These are phyloP conservation scores for Zaprionus vittiger DNA, from an alignment of 1,140 invertebrate genomes.

Conservation along the genomic window DNA sequence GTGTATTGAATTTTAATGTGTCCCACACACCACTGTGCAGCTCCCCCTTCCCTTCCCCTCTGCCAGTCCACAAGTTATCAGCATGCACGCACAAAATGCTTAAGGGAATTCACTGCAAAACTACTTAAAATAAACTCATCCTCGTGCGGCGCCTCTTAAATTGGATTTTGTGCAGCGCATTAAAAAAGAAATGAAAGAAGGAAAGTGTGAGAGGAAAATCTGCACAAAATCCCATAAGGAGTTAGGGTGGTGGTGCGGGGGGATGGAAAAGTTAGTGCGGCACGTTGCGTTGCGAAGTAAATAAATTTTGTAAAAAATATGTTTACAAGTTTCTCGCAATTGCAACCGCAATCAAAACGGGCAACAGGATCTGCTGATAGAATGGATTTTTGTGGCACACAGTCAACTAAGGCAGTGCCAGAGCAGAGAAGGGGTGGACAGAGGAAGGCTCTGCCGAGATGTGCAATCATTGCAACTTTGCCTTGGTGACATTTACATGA, in stretches of 20 bases:
- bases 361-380: slow-evolving; percentile 19
- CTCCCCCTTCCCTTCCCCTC: background rate
- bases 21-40: background rate
- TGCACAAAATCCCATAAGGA: slow-evolving; percentile 18
- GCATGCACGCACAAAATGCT: slow-evolving; percentile 60
- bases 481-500: slow-evolving; percentile 75
- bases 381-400: slow-evolving; percentile 24
- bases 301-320: slow-evolving; percentile 73
- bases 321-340: slow-evolving; percentile 68
- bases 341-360: slow-evolving; percentile 70
- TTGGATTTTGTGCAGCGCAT: slow-evolving; percentile 61
- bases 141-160: slow-evolving; percentile 51
- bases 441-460: background rate
- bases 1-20: slow-evolving; percentile 79
- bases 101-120: slow-evolving; percentile 67
- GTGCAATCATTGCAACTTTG: slow-evolving; percentile 56
- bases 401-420: background rate
- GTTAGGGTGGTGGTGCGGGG: background rate
- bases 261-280: background rate
- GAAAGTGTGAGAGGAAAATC: slow-evolving; percentile 9
- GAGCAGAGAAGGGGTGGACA: background rate
- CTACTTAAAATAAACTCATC: slow-evolving; percentile 79
- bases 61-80: slow-evolving; percentile 21
- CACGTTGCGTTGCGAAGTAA: slow-evolving; percentile 44
- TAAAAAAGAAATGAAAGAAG: slow-evolving; percentile 28